Percentiles rank a stretch among this genome's conserved stretches.
These are phyloP conservation scores for Luehdorfia chinensis DNA, from an alignment of 1,140 invertebrate genomes.

Conservation along the genomic window DNA sequence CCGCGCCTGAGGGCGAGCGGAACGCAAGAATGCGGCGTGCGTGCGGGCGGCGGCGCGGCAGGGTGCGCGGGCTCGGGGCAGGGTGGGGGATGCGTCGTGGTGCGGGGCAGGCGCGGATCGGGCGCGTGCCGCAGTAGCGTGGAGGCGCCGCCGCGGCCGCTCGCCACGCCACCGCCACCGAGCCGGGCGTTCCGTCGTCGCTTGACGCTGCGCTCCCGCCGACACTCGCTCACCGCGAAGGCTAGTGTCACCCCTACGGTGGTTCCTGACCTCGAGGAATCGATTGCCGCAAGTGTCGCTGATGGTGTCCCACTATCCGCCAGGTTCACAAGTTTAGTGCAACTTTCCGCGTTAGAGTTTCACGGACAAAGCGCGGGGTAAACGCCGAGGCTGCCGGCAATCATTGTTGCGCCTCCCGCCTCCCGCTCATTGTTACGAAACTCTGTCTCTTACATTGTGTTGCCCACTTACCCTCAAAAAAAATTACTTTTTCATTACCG, in stretches of 20 bases:
- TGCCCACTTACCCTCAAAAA: constrained; percentile 26
- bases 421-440: constrained; percentile 37
- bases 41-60: constrained; percentile 48
- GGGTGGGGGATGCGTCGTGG: constrained; percentile 46
- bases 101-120: constrained; percentile 33
- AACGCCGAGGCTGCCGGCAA: constrained; percentile 23
- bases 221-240: constrained; percentile 26
- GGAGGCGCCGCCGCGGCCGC: constrained; percentile 58
- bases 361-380: constrained; percentile 28
- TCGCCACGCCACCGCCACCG: constrained; percentile 36
- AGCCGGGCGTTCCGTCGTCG: constrained; percentile 41
- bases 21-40: constrained; percentile 68
- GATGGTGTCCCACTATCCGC: constrained; percentile 1
- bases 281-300: neutral
- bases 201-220: constrained; percentile 34
- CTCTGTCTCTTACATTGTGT: constrained; percentile 29
- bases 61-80: constrained; percentile 26
- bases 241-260: constrained; percentile 20
- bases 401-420: constrained; percentile 35
- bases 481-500: constrained; percentile 30
- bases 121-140: constrained; percentile 68
- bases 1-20: constrained; percentile 37
- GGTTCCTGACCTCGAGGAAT: constrained; percentile 21
- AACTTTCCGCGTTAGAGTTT: constrained; percentile 40
- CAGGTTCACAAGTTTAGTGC: constrained; percentile 39